These are phyloP conservation scores for Gortyna flavago DNA, from an alignment of 2,888 invertebrate genomes.

Conservation along the genomic window DNA sequence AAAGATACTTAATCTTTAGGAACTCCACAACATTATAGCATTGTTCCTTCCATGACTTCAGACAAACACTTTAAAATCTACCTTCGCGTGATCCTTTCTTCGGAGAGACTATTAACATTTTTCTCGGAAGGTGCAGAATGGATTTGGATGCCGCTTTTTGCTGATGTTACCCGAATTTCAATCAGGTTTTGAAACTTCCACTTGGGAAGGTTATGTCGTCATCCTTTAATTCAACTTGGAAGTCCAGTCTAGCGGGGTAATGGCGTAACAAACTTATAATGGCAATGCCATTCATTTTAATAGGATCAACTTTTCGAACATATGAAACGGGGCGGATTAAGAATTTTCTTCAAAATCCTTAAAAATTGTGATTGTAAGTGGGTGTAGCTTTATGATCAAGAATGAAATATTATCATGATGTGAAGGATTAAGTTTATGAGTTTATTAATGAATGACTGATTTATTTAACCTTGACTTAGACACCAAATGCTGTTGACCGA, in stretches of 20 bases:
- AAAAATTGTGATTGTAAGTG: no score
- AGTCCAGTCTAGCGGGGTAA: no score
- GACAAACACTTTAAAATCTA: slow-evolving; percentile 11
- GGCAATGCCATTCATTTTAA: background rate
- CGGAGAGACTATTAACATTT: slow-evolving; percentile 8
- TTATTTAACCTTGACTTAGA: slow-evolving; percentile 37
- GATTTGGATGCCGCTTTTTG: slow-evolving; percentile 10
- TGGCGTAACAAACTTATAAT: background rate
- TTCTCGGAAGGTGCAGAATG: slow-evolving; percentile 23
- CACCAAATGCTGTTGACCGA: slow-evolving; percentile 9
- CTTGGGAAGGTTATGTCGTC: background rate
- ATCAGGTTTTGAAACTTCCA: slow-evolving; percentile 11
- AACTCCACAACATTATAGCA: background rate
- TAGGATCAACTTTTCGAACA: no score
- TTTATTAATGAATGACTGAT: slow-evolving; percentile 13
- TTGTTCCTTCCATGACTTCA: background rate
- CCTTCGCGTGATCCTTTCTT: background rate
- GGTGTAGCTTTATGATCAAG: background rate
- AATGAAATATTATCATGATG: background rate
- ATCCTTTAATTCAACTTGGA: background rate
- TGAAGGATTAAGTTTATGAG: background rate
- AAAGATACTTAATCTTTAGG: background rate
- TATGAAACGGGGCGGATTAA: background rate
- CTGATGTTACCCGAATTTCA: slow-evolving; percentile 1
- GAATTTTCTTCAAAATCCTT: background rate